phyloP scores from a whole-genome alignment of 2,113 vertebrate genomes.

The Pteronura brasiliensis region DNA sequence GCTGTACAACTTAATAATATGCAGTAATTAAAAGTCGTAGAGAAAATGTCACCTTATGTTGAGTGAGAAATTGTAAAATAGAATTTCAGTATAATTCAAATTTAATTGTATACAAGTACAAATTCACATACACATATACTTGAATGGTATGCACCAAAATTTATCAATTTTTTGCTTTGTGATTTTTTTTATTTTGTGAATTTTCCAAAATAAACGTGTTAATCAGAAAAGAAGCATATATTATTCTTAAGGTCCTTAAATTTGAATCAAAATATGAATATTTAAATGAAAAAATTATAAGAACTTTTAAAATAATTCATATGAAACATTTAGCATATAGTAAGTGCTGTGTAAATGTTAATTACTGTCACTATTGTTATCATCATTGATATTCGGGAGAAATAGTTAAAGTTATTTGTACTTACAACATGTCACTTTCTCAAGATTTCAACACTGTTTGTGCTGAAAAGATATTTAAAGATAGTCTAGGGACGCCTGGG shows the following conservation, averaged over 20 bases:
- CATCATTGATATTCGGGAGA: not conserved
- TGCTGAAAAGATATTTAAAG: not conserved
- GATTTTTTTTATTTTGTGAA: not conserved
- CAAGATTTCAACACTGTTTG: not conserved
- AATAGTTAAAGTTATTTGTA: not conserved
- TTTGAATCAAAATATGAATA: not conserved
- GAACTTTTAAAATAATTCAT: not conserved
- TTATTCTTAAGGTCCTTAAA: not conserved
- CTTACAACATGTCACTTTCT: not conserved
- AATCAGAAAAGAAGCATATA: not conserved
- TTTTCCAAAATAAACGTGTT: not conserved
- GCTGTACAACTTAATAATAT: not conserved
- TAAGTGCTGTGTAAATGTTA: not conserved
- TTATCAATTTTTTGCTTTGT: not conserved
- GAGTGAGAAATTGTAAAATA: not conserved
- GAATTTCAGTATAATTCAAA: not conserved
- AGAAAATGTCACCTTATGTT: not conserved
- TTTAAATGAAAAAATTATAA: not conserved
- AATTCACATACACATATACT: not conserved
- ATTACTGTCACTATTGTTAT: not conserved
- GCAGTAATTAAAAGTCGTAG: not conserved
- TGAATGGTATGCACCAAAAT: not conserved
- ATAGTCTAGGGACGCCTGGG: too few relatives aligned
- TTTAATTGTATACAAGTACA: not conserved
- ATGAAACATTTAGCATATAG: not conserved